phyloP scores from a whole-genome alignment of 2,113 vertebrate genomes.

The Mustela lutreola region DNA sequence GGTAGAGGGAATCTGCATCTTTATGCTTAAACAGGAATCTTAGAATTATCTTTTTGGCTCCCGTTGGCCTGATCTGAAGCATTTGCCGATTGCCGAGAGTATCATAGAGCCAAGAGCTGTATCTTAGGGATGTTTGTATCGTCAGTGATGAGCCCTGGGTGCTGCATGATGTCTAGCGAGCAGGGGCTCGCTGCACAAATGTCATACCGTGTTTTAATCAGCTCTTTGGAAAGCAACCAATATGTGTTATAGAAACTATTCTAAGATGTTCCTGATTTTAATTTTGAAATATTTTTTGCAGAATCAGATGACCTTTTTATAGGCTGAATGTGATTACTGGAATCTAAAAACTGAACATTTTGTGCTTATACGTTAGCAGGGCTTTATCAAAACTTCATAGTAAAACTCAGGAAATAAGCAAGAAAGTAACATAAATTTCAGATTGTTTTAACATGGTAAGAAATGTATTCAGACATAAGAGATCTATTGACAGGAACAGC shows the following conservation, averaged over 20 bases:
- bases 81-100: not conserved
- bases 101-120: not conserved
- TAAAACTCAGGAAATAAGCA: conserved; percentile 39
- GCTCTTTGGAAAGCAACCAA: not conserved
- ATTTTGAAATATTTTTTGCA: not conserved
- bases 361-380: not conserved
- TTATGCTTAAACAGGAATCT: not conserved
- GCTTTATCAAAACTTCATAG: conserved; percentile 14
- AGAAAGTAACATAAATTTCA: conserved; percentile 11
- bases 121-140: not conserved
- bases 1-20: not conserved
- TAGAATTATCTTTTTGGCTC: conserved; percentile 10
- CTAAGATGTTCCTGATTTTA: conserved; percentile 44
- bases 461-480: not conserved
- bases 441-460: not conserved
- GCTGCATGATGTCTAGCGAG: accelerated
- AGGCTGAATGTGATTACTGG: not conserved
- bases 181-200: not conserved
- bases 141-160: not conserved
- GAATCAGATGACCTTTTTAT: not conserved
- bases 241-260: not conserved
- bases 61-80: not conserved
- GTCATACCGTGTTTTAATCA: not conserved
- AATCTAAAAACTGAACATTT: not conserved
- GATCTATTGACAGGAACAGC: not conserved